A percentile compares a stretch with the other conserved stretches of the same genome.
These are phyloP conservation scores for Tapirus terrestris DNA, from an alignment of 2,113 vertebrate genomes.

Conservation along the genomic window DNA sequence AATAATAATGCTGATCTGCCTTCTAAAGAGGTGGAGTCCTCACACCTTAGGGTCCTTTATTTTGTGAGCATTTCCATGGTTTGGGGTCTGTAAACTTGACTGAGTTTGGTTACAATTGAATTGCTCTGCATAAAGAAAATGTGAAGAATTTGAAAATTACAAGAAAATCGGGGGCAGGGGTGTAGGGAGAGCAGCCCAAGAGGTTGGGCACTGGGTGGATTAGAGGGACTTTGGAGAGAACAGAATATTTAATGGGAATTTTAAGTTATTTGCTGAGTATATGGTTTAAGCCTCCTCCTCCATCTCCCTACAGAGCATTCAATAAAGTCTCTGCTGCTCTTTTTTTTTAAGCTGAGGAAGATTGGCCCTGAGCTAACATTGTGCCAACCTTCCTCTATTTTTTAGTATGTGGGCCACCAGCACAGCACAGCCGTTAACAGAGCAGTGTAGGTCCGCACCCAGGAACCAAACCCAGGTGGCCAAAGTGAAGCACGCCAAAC, in stretches of 20 bases:
- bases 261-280: background rate
- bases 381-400: no score
- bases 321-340: background rate
- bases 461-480: no score
- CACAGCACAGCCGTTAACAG: no score
- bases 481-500: no score
- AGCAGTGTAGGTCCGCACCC: no score
- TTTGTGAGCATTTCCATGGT: background rate
- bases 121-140: background rate
- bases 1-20: background rate
- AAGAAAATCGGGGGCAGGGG: background rate
- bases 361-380: no score
- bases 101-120: background rate
- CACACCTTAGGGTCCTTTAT: background rate
- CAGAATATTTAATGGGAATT: background rate
- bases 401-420: no score
- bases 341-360: no score
- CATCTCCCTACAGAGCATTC: background rate
- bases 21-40: background rate
- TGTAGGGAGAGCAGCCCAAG: background rate
- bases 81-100: background rate
- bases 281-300: background rate
- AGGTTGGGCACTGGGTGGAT: background rate
- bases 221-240: background rate
- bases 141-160: constrained; percentile 2